Conservation (phyloP, 2,888 invertebrate genomes). For the Danaus chrysippus region DNA sequence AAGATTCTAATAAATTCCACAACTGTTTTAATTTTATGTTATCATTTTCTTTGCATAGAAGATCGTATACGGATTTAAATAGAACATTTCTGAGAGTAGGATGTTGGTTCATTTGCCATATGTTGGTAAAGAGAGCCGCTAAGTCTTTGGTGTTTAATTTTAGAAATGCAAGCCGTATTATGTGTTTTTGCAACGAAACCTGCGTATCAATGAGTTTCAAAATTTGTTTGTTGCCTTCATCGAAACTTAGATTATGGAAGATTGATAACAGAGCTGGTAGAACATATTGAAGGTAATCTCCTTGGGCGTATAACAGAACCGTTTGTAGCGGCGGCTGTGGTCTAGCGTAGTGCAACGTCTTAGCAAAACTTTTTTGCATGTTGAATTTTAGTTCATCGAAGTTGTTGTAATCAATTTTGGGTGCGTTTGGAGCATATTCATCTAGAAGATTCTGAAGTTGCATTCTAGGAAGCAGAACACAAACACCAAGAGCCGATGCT, state of each 20-base stretch:
- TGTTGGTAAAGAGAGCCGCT: slow-evolving; percentile 42
- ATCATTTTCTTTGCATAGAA: slow-evolving; percentile 49
- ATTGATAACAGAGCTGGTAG: slow-evolving; percentile 57
- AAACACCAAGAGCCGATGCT: slow-evolving; percentile 48
- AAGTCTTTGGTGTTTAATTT: slow-evolving; percentile 45
- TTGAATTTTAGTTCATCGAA: slow-evolving; percentile 48
- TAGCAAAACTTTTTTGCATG: slow-evolving; percentile 52
- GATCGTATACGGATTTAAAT: slow-evolving; percentile 47
- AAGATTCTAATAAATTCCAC: slow-evolving; percentile 49
- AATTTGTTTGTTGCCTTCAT: slow-evolving; percentile 40
- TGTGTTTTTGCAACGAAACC: slow-evolving; percentile 62
- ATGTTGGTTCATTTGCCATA: slow-evolving; percentile 54
- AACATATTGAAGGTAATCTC: slow-evolving; percentile 58
- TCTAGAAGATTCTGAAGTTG: slow-evolving; percentile 43
- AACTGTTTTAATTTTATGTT: slow-evolving; percentile 37
- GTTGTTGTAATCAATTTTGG: slow-evolving; percentile 53
- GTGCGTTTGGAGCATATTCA: slow-evolving; percentile 48
- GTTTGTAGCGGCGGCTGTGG: slow-evolving; percentile 52
- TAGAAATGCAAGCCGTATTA: slow-evolving; percentile 49
- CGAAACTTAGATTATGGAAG: slow-evolving; percentile 49
- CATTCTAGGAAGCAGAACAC: slow-evolving; percentile 42
- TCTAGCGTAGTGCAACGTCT: slow-evolving; percentile 58
- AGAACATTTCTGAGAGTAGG: slow-evolving; percentile 53
- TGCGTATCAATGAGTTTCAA: slow-evolving; percentile 47
- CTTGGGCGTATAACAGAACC: slow-evolving; percentile 53